Evolutionary conservation across 2,888 invertebrate genomes (phyloP).

Genomic region (Gandaritis pyraliata): DNA sequence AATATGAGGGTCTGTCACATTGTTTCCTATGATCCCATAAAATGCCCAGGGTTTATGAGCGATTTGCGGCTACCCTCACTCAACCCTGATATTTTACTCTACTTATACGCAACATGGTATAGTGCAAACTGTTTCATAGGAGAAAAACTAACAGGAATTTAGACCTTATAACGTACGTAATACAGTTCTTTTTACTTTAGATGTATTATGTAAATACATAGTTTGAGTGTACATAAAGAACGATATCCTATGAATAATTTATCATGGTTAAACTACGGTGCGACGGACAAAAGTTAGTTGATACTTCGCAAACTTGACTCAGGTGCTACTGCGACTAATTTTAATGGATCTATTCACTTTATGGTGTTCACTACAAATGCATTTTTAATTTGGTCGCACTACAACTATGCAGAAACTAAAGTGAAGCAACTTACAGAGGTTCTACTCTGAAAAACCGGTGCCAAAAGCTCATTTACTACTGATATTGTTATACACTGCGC

Average conservation of each 20-base stretch:
- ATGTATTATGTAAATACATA: conserved; percentile 14
- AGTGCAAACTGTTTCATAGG: conserved; percentile 7
- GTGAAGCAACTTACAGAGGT: too few species aligned
- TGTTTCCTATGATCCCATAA: conserved; percentile 38
- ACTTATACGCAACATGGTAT: background rate
- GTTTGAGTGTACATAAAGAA: conserved; percentile 30
- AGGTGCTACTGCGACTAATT: conserved; percentile 45
- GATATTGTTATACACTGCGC: too few species aligned
- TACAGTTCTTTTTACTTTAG: conserved; percentile 7
- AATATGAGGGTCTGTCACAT: conserved; percentile 39
- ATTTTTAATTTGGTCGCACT: conserved; percentile 14
- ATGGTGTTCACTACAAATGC: conserved; percentile 11
- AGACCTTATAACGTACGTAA: conserved; percentile 4
- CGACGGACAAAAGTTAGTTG: conserved; percentile 41
- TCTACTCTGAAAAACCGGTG: too few species aligned
- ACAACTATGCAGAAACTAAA: conserved; percentile 1
- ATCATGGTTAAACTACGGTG: conserved; percentile 43
- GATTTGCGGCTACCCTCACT: conserved; percentile 39
- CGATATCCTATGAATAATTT: conserved; percentile 43
- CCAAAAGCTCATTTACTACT: too few species aligned
- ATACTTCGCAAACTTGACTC: conserved; percentile 40
- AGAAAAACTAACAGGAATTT: conserved; percentile 8
- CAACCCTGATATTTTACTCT: conserved; percentile 29
- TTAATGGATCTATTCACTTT: conserved; percentile 47
- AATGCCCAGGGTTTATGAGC: conserved; percentile 37